Percentiles rank a stretch among this genome's conserved stretches.
Conservation (phyloP, 2,888 invertebrate species). For the Nymphalis c-album region DNA sequence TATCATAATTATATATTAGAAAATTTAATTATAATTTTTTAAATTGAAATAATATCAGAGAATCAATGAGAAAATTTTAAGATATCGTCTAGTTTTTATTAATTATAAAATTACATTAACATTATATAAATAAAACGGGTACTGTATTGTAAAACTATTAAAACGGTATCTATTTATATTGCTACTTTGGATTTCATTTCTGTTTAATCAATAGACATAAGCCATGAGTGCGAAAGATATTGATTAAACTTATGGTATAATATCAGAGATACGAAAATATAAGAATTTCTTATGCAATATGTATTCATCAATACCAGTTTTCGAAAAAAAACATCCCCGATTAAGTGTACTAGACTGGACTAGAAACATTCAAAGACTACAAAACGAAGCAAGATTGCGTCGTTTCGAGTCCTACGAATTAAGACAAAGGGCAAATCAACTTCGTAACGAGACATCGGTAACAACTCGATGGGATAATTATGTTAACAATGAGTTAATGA, state of each 20-base stretch:
- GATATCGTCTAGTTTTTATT: too few relatives aligned
- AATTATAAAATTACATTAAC: too few relatives aligned
- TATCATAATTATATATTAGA: too few relatives aligned
- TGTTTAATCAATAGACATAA: neutral
- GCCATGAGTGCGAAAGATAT: neutral
- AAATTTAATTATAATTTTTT: too few relatives aligned
- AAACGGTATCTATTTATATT: neutral
- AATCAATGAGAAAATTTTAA: too few relatives aligned
- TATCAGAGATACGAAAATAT: too few relatives aligned
- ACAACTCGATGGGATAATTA: conserved; percentile 89
- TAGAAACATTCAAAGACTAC: conserved; percentile 85
- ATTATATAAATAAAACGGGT: too few relatives aligned
- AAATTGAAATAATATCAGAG: too few relatives aligned
- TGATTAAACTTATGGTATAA: conserved; percentile 18
- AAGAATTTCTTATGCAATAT: conserved; percentile 43
- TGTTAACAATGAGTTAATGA: conserved; percentile 86
- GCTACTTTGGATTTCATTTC: neutral
- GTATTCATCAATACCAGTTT: conserved; percentile 74
- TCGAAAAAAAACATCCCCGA: conserved; percentile 85
- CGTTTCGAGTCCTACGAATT: conserved; percentile 86
- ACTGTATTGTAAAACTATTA: too few relatives aligned
- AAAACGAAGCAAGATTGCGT: conserved; percentile 85
- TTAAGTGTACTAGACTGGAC: conserved; percentile 88
- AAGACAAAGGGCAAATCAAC: conserved; percentile 85
- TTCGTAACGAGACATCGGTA: conserved; percentile 88